phyloP scores from a whole-genome alignment of 64 coral and sea anemone genomes.

The Actinia tenebrosa region DNA sequence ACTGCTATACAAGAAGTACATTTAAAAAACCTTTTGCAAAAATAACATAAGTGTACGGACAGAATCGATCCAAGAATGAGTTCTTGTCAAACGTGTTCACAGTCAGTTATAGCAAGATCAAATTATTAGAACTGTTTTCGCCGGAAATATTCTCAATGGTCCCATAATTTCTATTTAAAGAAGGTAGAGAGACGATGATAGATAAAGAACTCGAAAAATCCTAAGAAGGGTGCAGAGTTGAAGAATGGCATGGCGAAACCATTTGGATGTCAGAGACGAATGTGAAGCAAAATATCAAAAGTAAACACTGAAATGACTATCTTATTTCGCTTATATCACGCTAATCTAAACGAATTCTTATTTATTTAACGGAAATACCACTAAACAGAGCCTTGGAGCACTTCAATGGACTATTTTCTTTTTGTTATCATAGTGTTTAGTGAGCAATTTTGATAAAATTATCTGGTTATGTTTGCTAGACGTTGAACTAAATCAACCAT shows the following conservation, averaged over 20 bases:
- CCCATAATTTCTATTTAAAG: background rate
- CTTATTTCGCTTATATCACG: conserved; percentile 24
- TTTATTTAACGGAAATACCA: conserved; percentile 19
- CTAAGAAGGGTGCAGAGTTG: background rate
- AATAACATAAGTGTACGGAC: no score
- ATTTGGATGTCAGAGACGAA: background rate
- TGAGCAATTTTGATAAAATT: background rate
- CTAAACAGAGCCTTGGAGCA: background rate
- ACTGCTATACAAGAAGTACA: no score
- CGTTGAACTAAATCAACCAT: background rate
- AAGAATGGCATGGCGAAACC: background rate
- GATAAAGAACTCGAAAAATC: conserved; percentile 15
- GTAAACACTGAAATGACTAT: conserved; percentile 16
- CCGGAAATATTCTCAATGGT: background rate
- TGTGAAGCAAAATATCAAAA: background rate
- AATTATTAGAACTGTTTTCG: background rate
- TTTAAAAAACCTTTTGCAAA: no score
- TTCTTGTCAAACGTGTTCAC: background rate
- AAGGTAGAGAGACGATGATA: background rate
- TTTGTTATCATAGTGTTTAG: no score
- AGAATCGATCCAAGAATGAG: background rate
- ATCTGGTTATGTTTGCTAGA: background rate
- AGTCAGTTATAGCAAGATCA: background rate
- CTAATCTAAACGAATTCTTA: conserved; percentile 7
- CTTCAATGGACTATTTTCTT: background rate